Percentiles rank a stretch among this genome's conserved stretches.
These are phyloP conservation scores for Pomatostomus ruficeps DNA, from an alignment of 2,113 vertebrate species.

Conservation along the genomic window DNA sequence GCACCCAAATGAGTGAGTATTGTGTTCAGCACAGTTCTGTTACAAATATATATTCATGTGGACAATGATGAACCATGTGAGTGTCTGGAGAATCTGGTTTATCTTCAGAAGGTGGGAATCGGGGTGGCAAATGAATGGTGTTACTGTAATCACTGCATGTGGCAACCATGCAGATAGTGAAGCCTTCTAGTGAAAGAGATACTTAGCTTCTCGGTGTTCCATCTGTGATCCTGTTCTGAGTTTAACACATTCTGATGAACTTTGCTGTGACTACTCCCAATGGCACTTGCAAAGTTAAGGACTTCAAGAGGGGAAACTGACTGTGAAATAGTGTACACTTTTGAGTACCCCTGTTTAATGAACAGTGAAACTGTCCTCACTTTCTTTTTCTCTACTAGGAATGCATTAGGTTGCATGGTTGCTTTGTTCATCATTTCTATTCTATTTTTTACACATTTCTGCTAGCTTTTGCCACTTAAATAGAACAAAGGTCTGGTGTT, in stretches of 20 bases:
- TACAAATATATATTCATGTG: background rate
- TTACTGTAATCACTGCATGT: background rate
- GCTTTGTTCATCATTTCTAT: accelerated
- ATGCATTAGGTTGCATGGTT: background rate
- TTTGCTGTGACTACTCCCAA: background rate
- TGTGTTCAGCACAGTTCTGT: background rate
- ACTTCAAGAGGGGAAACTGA: background rate
- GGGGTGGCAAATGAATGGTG: background rate
- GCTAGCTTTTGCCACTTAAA: background rate
- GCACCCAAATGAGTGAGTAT: background rate
- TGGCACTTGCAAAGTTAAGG: background rate
- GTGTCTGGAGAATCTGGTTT: background rate
- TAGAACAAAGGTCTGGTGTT: background rate
- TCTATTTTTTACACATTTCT: background rate
- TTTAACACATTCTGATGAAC: background rate
- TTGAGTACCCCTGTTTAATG: background rate
- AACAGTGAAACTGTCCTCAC: background rate
- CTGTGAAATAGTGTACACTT: background rate
- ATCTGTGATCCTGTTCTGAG: accelerated
- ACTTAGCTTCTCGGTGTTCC: background rate
- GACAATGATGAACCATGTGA: background rate
- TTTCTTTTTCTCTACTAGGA: background rate
- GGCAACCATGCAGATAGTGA: background rate
- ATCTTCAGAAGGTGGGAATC: background rate
- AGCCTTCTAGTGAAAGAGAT: background rate